phyloP scores from a whole-genome alignment of 2,888 invertebrate species.

The Antitype chi region DNA sequence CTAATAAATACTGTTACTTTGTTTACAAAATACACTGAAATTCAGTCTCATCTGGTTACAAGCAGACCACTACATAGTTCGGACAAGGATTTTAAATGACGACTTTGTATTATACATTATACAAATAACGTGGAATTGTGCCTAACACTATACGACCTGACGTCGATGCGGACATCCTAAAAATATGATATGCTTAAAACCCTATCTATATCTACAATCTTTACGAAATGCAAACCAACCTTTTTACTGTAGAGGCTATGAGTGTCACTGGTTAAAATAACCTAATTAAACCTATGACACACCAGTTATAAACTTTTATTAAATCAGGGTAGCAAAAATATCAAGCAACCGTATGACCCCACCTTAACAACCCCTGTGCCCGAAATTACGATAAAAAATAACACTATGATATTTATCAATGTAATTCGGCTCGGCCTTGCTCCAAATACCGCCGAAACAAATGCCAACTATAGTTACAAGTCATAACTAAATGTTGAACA shows the following conservation, averaged over 20 bases:
- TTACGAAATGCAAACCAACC: not conserved
- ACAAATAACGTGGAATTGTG: conserved; percentile 10
- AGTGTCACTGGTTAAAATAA: not conserved
- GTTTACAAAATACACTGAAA: conserved; percentile 24
- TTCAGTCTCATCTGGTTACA: not conserved
- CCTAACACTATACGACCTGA: conserved; percentile 9
- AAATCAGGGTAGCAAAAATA: conserved; percentile 19
- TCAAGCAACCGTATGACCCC: conserved; percentile 57
- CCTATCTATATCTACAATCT: too few relatives aligned
- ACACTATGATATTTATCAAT: conserved; percentile 81
- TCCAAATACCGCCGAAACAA: conserved; percentile 78
- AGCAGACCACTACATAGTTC: conserved; percentile 17
- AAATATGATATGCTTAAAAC: not conserved
- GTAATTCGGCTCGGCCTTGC: conserved; percentile 77
- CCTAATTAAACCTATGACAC: not conserved
- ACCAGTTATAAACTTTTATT: not conserved
- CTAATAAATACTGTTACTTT: conserved; percentile 13
- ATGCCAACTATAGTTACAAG: conserved; percentile 66
- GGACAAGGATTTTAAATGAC: not conserved
- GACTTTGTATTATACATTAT: not conserved
- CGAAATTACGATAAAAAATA: conserved; percentile 78
- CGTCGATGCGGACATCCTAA: not conserved
- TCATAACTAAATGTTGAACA: conserved; percentile 33
- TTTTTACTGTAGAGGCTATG: not conserved
- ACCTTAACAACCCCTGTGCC: conserved; percentile 60